Evolutionary conservation across 2,113 vertebrate species (phyloP), one percentile per base, ranked within the genome.

Genomic region (Acanthisitta chloris): DNA sequence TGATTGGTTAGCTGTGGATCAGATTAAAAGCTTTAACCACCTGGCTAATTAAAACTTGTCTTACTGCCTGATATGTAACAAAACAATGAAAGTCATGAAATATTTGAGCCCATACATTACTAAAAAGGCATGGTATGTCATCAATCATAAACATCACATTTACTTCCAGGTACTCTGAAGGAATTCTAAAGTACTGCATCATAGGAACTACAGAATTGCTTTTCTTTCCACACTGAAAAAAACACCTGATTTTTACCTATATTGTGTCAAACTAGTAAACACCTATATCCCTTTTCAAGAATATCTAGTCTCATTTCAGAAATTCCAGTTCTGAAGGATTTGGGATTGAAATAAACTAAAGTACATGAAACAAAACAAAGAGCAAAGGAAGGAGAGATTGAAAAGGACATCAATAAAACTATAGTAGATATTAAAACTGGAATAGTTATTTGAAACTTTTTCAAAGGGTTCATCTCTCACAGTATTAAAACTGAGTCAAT

Each of bases 21-120:
- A 94, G 93, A 97, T 96, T 95, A 94, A 93, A 90, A 92, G 48
- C 86, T 88, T 93, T 95, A 96, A 93, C 84, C 77, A 88, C 67
- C 71, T 74, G 61, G 69, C 69, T 96, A 96, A 95, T 95, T 94
- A 92, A 91, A 97, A 96, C 82, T 81, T 64, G 40, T 94, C 91
- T 95, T 84, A 81, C 48, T 76, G 72, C 48, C 85, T 84, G 40
- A n/a, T 86, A 87, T 42, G 25, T 96, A 96, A 96, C 71, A 90
- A 62, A 77, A 49, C 38, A 66, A 78, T 12, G n/a, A 18, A 92
- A 93, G 82, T 93, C 94, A 96, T 10, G 55, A 95, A 91, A 96
- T 72, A 34, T 36, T 12, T 83, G 24, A 81, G 45, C 0, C 1
- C 33, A 25, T 17, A 72, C 7, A 5, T 66, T 66, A 65, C 29